Evolutionary conservation across 2,797 vertebrate species (phyloP), one percentile per base, ranked within the genome.

Genomic region (Semotilus atromaculatus): DNA sequence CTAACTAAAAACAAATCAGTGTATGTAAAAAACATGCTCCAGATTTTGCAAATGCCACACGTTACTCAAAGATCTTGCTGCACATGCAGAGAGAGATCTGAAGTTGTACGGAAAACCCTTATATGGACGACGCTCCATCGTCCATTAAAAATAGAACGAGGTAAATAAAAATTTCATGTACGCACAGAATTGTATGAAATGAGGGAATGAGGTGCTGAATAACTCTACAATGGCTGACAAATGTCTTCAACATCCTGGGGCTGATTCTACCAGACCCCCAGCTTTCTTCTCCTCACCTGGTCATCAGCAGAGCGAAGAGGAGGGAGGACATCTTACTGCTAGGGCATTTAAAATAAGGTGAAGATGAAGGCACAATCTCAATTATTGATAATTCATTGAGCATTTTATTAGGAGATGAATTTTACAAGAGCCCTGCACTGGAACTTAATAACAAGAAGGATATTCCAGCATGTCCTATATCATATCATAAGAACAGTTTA

Each of bases 331-430:
- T 68, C 43, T 38, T 19, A 72, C 36, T 45, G 53, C 26, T 36
- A 29, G 18, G 38, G 3, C 67, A 40, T 71, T 58, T 26, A 81
- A 71, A 72, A 60, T 11, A 45, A 60, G 48, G 66, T 43, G 23
- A 74, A 64, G 21, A 82, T 13, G 31, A 51, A 48, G 76, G 53
- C 53, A 67, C 88, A 70, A 66, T 82, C 85, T 88, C 62, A 83
- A 87, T 23, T 36, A 82, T 83, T 81, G 84, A 88, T 92, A 86
- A 90, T 91, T 90, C 71, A 88, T 83, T 34, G 68, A 80, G 64
- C 80, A 86, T 86, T 91, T 92, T 90, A 91, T 88, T 75, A 64
- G 45, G 68, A 70, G 66, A 81, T 88, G 31, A 82, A 80, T 91
- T 90, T 89, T 82, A 88, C 86, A 90, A 51, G 58, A 89, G 87